Percentiles rank a stretch among this genome's conserved stretches.
These are phyloP conservation scores for Druon quercuslanigerum DNA, from an alignment of 1,140 invertebrate species.

Conservation along the genomic window DNA sequence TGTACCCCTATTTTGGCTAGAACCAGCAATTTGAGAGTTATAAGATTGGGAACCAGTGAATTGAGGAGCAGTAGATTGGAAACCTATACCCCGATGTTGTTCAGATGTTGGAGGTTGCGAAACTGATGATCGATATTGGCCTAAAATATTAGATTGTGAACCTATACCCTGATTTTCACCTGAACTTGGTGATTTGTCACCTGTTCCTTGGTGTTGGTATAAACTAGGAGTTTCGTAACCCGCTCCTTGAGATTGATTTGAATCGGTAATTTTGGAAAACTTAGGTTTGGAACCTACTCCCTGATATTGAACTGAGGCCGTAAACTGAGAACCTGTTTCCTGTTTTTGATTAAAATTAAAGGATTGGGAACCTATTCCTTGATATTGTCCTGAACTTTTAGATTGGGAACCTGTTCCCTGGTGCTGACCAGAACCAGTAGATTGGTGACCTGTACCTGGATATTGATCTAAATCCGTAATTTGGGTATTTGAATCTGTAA, in stretches of 20 bases:
- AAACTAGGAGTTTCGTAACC: background rate
- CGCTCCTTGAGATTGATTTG: no score
- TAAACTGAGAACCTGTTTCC: background rate
- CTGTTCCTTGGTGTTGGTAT: no score
- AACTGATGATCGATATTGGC: background rate
- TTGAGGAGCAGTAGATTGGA: no score
- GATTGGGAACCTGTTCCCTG: background rate
- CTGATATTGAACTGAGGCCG: background rate
- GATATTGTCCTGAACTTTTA: background rate
- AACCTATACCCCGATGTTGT: no score
- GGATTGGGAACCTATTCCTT: background rate
- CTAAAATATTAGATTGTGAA: background rate
- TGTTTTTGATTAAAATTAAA: background rate
- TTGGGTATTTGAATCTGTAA: background rate
- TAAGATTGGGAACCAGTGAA: no score
- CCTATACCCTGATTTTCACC: background rate
- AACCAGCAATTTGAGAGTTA: no score
- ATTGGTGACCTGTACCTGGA: background rate
- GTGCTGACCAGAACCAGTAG: background rate
- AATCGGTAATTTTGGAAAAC: background rate
- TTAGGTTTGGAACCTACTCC: background rate
- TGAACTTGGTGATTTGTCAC: background rate
- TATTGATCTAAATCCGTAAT: constrained; percentile 35
- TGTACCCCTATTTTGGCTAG: no score
- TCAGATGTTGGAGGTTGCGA: no score